Conservation (phyloP, 2,113 vertebrate genomes). For the Edolisoma coerulescens region DNA sequence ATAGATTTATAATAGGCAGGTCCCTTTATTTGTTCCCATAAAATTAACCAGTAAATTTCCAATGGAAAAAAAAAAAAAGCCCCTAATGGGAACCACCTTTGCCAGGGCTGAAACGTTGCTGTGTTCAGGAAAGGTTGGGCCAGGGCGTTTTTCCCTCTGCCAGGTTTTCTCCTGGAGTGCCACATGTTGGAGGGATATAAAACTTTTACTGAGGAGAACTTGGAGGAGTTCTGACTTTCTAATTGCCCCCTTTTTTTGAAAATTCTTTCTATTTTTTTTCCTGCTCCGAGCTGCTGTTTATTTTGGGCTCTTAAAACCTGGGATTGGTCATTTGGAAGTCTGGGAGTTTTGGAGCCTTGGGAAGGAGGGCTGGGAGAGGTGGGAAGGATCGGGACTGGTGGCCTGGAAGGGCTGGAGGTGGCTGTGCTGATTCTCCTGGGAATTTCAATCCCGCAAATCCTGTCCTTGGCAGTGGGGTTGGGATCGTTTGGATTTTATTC, state of each 20-base stretch:
- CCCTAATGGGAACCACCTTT: constrained; percentile 37
- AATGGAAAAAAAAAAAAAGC: constrained; percentile 45
- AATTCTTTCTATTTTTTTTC: not conserved
- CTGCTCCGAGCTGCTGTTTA: not conserved
- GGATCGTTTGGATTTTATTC: not conserved
- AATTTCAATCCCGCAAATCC: not conserved
- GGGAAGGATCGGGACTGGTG: not conserved
- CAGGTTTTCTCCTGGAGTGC: constrained; percentile 4
- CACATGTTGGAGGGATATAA: constrained; percentile 62
- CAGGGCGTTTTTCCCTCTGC: constrained; percentile 8
- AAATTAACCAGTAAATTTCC: constrained; percentile 62
- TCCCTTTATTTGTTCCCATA: constrained; percentile 54
- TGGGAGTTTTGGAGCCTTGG: not conserved
- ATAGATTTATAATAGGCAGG: constrained; percentile 51
- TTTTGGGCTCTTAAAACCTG: not conserved
- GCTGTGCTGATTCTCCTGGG: not conserved
- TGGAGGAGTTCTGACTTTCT: constrained; percentile 43
- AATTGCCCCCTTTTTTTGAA: not conserved
- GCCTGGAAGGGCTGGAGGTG: not conserved
- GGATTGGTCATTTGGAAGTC: not conserved
- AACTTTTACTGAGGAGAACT: constrained; percentile 30
- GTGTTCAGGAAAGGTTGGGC: not conserved
- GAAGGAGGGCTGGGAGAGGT: not conserved
- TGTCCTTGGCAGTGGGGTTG: accelerated
- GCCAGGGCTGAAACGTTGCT: not conserved